Conservation (phyloP, 2,113 vertebrate species). For the Saguinus imperator region DNA sequence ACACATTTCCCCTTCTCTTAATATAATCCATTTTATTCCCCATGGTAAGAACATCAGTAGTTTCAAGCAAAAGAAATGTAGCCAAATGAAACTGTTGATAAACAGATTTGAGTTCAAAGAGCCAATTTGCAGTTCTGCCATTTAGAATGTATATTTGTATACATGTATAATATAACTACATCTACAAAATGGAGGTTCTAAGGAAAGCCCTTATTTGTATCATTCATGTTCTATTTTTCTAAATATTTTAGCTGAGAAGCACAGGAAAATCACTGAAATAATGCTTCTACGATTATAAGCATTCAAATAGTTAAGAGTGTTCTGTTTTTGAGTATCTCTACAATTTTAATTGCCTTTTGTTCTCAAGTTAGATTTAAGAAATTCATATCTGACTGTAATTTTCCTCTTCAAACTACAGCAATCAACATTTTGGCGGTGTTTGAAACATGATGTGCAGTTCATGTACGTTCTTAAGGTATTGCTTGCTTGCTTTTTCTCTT, state of each 20-base stretch:
- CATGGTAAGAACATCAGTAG: neutral
- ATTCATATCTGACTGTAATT: neutral
- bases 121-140: neutral
- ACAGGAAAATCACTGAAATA: slow-evolving; percentile 19
- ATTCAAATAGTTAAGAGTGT: slow-evolving; percentile 1
- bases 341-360: slow-evolving; percentile 25
- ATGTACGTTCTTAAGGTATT: neutral
- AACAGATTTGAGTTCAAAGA: slow-evolving; percentile 20
- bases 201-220: neutral
- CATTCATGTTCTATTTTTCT: slow-evolving; percentile 40
- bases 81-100: neutral
- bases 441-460: slow-evolving; percentile 22
- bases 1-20: neutral
- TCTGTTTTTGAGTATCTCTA: slow-evolving; percentile 28
- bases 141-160: neutral
- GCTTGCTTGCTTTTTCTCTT: neutral
- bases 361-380: slow-evolving; percentile 4
- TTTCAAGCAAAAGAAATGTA: neutral
- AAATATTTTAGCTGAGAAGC: slow-evolving; percentile 26
- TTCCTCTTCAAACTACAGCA: slow-evolving; percentile 28
- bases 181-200: neutral
- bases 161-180: neutral
- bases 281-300: neutral
- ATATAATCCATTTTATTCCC: neutral
- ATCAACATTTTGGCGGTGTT: neutral